phyloP scores from a whole-genome alignment of 2,113 vertebrate genomes.

The Trinectes maculatus region DNA sequence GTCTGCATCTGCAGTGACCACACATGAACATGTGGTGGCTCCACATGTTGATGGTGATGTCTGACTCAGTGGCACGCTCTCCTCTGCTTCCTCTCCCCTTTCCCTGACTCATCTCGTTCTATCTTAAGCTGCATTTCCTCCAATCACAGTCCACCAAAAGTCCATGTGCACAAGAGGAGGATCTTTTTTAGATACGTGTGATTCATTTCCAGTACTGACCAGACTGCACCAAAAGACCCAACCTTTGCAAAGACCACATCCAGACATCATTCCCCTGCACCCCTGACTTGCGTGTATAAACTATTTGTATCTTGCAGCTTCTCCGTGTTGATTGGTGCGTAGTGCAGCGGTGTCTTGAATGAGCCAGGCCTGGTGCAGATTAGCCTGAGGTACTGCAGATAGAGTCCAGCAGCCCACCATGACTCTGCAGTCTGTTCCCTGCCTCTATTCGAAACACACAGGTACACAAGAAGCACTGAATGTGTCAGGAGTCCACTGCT shows the following conservation, averaged over 20 bases:
- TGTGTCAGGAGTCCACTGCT: conserved; percentile 20
- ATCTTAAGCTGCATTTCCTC: conserved; percentile 61
- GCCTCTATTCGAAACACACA: conserved; percentile 52
- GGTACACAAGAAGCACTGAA: conserved; percentile 5
- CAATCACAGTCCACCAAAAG: conserved; percentile 33
- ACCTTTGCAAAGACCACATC: neutral
- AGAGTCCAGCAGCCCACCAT: conserved; percentile 51
- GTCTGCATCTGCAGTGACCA: conserved; percentile 35
- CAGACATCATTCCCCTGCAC: conserved; percentile 20
- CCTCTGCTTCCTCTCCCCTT: conserved; percentile 29
- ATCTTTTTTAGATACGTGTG: conserved; percentile 44
- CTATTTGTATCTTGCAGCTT: conserved; percentile 34
- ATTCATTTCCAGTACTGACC: conserved; percentile 38
- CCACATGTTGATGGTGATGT: neutral
- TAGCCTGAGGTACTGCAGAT: conserved; percentile 38
- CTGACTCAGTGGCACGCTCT: conserved; percentile 21
- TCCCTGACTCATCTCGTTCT: conserved; percentile 75
- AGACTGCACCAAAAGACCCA: conserved; percentile 32
- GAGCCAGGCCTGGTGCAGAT: conserved; percentile 35
- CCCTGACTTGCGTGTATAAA: conserved; percentile 43
- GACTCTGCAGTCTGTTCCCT: conserved; percentile 63
- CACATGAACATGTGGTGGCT: conserved; percentile 38
- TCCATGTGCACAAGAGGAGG: conserved; percentile 11
- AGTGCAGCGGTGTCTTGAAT: conserved; percentile 44
- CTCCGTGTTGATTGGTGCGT: conserved; percentile 25